Evolutionary conservation across 1,140 invertebrate genomes (phyloP), one percentile per base, ranked within the genome.

Genomic region (Chionoecetes opilio): DNA sequence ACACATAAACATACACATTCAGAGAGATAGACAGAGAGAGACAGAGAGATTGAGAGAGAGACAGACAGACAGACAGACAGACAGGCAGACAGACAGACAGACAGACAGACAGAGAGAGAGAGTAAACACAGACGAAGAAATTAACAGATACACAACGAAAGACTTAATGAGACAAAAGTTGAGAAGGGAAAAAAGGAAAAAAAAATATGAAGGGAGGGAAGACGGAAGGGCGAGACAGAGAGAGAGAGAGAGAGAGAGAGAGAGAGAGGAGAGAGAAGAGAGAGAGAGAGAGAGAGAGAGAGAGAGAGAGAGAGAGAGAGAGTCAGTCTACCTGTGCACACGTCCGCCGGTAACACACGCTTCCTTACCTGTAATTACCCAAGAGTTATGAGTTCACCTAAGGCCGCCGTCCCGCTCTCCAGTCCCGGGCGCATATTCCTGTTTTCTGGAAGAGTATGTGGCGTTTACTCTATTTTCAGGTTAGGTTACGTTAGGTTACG

Each of bases 201-300:
- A 46, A 46, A 46, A 46, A 46, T 46, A 46, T 46, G 14, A 14
- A 46, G 41, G 14, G 41, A 46, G 41, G 14, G 41, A 46, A 46
- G 41, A 14, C 5, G 14, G 14, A 46, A 46, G 41, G 5, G 14
- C 5, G 14, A 46, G 41, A 46, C 5, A 46, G 5, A 14, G 41
- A 46, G 41, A 46, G 41, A 14, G 14, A 46, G 41, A 46, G 5
- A 14, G 14, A 46, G 5, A 14, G 14, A 46, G 14, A 46, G 14
- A 46, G 14, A 46, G 5, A 46, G 14, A n/a, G n/a, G n/a, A 63
- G 6, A 63, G 63, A 3, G n/a, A 6, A 26, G 53, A 63, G 53
- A 63, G 53, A 63, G 53, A 63, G 53, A 75, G 63, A 75, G 63
- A 75, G 63, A 75, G 63, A 75, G 63, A 75, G 63, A 75, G 63